Base-by-base conservation (phyloP, 2,888 invertebrate genomes). In the Rhodophaea formosa region DNA sequence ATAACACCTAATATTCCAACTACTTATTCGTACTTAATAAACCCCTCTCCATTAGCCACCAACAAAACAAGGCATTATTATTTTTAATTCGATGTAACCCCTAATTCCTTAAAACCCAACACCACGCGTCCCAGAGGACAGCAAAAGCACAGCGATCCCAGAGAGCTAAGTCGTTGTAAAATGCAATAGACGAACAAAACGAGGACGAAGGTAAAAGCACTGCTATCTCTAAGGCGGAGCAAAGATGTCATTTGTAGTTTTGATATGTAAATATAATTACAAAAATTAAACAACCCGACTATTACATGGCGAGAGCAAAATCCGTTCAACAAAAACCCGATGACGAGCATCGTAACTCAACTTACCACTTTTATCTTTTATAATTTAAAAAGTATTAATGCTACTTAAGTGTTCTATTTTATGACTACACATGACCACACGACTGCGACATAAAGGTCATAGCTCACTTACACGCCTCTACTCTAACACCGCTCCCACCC, bases 71-170 rank as follows among this genome's bases (percentile, higher is more conserved):
- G 10, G 15, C 51, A 35, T 51, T 35, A 51, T 51, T 51, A 51
- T 51, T 51, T 51, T 51, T 39, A 51, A 51, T 51, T 51, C 35
- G 17, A 17, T 17, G 16, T 51, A 16, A 51, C 51, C 51, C 51
- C 51, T 51, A 51, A 51, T 51, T 17, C 51, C 51, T 51, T 46
- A 46, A 35, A 35, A 15, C 35, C 39, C 51, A 16, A 35, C 49
- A 49, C 47, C 35, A 8, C 10, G 51, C 51, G 16, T 51, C 51
- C 51, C 51, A 12, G 51, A 35, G 51, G 51, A 51, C 51, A 17
- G 35, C 16, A 51, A 51, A 51, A 51, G 51, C n/a, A 51, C 51
- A 51, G 7, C 35, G 51, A 35, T 35, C 35, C 32, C 16, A n/a
- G 3, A 5, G 16, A 51, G 35, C 6, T 35, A 51, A 12, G 8